A percentile compares a stretch with the other conserved stretches of the same genome.
These are phyloP conservation scores for Drosophila leonis DNA, from an alignment of 2,888 invertebrate genomes.

Conservation along the genomic window DNA sequence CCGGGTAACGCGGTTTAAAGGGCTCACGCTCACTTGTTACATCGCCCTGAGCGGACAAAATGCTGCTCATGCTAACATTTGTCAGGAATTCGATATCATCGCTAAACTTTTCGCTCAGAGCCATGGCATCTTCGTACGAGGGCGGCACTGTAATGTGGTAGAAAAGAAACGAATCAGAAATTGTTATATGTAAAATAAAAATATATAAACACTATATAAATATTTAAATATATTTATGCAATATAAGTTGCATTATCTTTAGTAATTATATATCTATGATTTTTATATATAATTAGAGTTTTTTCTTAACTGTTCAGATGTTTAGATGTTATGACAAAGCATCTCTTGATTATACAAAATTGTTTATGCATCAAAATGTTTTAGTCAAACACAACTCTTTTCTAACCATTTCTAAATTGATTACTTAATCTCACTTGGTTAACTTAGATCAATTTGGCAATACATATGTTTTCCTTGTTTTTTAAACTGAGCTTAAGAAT, in stretches of 20 bases:
- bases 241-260: not conserved
- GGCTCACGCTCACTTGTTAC: constrained; percentile 82
- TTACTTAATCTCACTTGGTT: too few species aligned
- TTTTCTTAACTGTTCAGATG: too few species aligned
- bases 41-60: constrained; percentile 80
- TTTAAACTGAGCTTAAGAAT: too few species aligned
- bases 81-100: constrained; percentile 83
- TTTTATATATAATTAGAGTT: too few species aligned
- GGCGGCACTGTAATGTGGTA: constrained; percentile 81
- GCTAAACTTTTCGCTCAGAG: constrained; percentile 84
- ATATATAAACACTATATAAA: not conserved
- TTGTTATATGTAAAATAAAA: not conserved
- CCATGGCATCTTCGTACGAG: constrained; percentile 85
- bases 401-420: too few species aligned
- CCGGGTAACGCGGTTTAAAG: constrained; percentile 85
- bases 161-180: not conserved
- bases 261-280: not conserved
- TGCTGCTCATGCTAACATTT: constrained; percentile 84
- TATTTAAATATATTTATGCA: too few species aligned
- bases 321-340: too few species aligned
- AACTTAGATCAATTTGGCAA: too few species aligned
- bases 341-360: too few species aligned
- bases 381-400: too few species aligned
- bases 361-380: too few species aligned
- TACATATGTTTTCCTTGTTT: too few species aligned